Base-by-base conservation (phyloP, 2,888 invertebrate species). In the Leistus spinibarbis region DNA sequence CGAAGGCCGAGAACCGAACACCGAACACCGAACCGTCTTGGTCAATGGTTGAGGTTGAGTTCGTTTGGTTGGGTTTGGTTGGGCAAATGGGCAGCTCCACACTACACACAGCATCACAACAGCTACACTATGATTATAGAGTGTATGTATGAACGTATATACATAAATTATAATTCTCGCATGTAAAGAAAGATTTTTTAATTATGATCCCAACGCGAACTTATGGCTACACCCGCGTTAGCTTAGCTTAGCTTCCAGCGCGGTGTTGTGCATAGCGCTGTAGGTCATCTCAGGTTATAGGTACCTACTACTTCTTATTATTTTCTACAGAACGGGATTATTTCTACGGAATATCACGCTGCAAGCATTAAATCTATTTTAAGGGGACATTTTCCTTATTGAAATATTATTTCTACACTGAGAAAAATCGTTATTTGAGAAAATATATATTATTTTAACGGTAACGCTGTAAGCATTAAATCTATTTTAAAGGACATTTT, bases 151-250 rank as follows among this genome's bases (percentile, higher is more conserved):
- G n/a, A 13, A 40, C 16, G 19, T 60, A 19, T 22, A 60, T 22
- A 60, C 17, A 60, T 60, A 60, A 60, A 60, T 60, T 60, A 60
- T 60, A 60, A 20, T 60, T 60, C 60, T 60, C 60, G 60, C 60
- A 60, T 60, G 60, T 16, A 60, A 16, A 60, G 40, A 40, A 10
- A 40, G 10, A 13, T 40, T 22, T 60, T 60, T 60, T 60, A 60
- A 60, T 60, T 60, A 60, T 20, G 60, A 60, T 19, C 60, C 20
- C 60, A 20, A 60, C 60, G 60, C 60, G 60, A 20, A 60, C 60
- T 60, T 60, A 13, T 60, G 20, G 20, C 22, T 60, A 60, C 60
- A 60, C 60, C 60, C 60, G 60, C 60, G 60, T 60, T 40, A 10
- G n/a, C 40, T 40, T 7, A 40, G 40, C 40, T 13, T 40, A 40